These are phyloP conservation scores for Callospermophilus lateralis DNA, from an alignment of 2,113 vertebrate species.

Conservation along the genomic window DNA sequence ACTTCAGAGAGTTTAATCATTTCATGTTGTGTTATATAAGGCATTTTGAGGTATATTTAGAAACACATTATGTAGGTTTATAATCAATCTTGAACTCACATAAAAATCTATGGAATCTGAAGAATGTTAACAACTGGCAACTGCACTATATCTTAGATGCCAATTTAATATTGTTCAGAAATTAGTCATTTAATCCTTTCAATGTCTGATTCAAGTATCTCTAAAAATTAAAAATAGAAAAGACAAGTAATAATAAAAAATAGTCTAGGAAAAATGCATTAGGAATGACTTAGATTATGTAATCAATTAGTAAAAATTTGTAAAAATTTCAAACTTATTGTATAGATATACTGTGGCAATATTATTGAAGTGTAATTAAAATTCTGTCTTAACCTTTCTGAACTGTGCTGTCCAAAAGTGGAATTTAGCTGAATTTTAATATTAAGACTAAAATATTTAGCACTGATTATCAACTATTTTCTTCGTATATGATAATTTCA, in stretches of 20 bases:
- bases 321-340: not conserved
- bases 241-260: not conserved
- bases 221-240: not conserved
- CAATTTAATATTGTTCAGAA: not conserved
- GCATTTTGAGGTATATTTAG: not conserved
- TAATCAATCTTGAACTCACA: not conserved
- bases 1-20: not conserved
- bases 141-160: not conserved
- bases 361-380: not conserved
- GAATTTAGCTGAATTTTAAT: conserved; percentile 4
- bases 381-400: not conserved
- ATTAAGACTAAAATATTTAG: not conserved
- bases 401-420: not conserved
- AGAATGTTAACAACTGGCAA: not conserved
- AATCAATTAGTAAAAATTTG: not conserved
- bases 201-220: not conserved
- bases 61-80: not conserved
- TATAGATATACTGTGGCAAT: not conserved
- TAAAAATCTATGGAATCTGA: not conserved
- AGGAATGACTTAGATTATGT: not conserved
- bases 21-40: not conserved
- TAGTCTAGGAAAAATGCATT: not conserved
- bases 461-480: not conserved
- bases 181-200: not conserved
- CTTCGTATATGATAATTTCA: not conserved